These are phyloP conservation scores for Esox lucius DNA, from an alignment of 2,797 vertebrate genomes.

Conservation along the genomic window DNA sequence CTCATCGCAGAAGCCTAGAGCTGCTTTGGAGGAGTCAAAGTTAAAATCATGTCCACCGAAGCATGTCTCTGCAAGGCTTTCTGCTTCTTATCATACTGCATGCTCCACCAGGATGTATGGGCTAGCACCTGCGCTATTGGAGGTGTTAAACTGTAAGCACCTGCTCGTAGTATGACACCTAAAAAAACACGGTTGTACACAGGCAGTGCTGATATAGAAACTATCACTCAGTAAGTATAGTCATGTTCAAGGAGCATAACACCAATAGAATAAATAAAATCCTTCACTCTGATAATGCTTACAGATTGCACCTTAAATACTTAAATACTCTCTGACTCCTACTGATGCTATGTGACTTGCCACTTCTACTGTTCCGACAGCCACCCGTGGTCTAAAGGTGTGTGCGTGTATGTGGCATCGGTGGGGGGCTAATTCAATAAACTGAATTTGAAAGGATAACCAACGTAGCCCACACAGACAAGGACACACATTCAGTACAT, in stretches of 20 bases:
- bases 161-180: neutral
- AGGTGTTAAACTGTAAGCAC: neutral
- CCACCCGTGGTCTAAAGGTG: neutral
- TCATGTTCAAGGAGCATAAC: neutral
- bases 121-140: too few relatives aligned
- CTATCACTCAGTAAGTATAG: neutral
- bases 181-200: slow-evolving; percentile 7
- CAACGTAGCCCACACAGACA: neutral
- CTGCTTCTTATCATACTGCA: too few relatives aligned
- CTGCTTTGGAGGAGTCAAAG: too few relatives aligned
- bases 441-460: neutral
- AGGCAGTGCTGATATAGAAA: neutral
- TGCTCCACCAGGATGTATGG: too few relatives aligned
- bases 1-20: too few relatives aligned
- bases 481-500: neutral
- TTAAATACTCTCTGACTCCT: too few relatives aligned
- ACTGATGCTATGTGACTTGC: too few relatives aligned
- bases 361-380: too few relatives aligned
- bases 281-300: neutral
- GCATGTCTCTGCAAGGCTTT: too few relatives aligned
- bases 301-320: too few relatives aligned
- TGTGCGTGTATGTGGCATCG: slow-evolving; percentile 1
- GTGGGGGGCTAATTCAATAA: neutral
- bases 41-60: too few relatives aligned
- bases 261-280: too few relatives aligned